Percentiles rank a stretch among this genome's conserved stretches.
Conservation (phyloP, 2,888 invertebrate species). For the Hirtodrosophila alboralis region DNA sequence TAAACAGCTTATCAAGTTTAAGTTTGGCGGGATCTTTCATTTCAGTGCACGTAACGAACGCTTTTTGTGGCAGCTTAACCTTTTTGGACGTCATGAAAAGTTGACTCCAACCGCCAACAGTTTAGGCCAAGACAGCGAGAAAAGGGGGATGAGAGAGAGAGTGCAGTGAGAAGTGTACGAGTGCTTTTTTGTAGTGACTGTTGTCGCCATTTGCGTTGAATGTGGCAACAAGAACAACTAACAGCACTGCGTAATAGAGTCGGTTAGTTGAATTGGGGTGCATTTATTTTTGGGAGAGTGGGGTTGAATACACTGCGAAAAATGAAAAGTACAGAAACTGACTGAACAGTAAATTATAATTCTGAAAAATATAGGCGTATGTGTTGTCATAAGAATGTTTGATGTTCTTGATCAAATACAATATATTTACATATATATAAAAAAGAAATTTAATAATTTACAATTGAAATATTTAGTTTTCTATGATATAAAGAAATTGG, state of each 20-base stretch:
- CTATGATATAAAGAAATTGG: no score
- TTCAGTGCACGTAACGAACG: slow-evolving; percentile 54
- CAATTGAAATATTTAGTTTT: no score
- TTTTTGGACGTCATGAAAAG: slow-evolving; percentile 61
- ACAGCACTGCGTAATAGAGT: slow-evolving; percentile 66
- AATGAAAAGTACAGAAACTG: no score
- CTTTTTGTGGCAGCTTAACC: slow-evolving; percentile 74
- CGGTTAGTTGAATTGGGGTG: slow-evolving; percentile 57
- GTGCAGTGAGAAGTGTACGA: background rate
- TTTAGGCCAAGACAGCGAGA: no score
- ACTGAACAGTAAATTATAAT: no score
- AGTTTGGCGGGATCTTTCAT: slow-evolving; percentile 68
- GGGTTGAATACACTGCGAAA: no score
- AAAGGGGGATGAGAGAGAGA: no score
- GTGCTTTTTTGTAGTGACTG: slow-evolving; percentile 60
- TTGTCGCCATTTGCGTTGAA: slow-evolving; percentile 78
- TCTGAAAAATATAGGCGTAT: no score
- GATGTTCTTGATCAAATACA: no score
- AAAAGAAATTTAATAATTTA: no score
- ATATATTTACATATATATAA: no score
- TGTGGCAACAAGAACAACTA: slow-evolving; percentile 46
- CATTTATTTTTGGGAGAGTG: background rate
- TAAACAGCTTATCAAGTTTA: slow-evolving; percentile 74
- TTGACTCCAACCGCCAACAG: slow-evolving; percentile 32
- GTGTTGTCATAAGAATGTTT: no score